Evolutionary conservation across 1,140 invertebrate genomes (phyloP), one percentile per base, ranked within the genome.

Genomic region (Zaprionus vittiger): DNA sequence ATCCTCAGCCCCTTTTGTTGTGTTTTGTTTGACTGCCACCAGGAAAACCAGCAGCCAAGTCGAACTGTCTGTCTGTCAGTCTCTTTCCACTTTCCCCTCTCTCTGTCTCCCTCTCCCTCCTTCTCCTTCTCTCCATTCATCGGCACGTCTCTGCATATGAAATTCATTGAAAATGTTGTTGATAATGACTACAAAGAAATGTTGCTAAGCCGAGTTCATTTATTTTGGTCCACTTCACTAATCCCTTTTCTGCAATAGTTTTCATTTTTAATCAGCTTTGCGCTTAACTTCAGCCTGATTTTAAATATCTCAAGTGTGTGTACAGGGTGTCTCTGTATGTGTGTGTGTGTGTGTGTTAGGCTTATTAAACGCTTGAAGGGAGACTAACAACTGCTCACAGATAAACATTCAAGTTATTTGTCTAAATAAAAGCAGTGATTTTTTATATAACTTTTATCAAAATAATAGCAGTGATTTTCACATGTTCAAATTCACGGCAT

Each of bases 191-290:
- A 89, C 85, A 89, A 89, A 90, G 85, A 85, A 90, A 90, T 76
- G 79, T 80, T 91, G 79, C 73, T 90, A 80, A 90, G 85, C 86
- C 76, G 86, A 90, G 82, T 85, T 90, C 85, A 91, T 86, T 91
- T 91, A 86, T 83, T 91, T 76, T 86, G 86, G 86, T 91, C 91
- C 86, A 91, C 86, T 91, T 91, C 83, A 87, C 87, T 91, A 91
- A 91, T 91, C 86, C 86, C 77, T 86, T 87, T 86, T 72, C 57
- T 47, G 82, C 83, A 91, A 91, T 91, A 91, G 85, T 91, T 91
- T 85, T 78, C 86, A 76, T 75, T 86, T 81, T 85, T 90, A 90
- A 90, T 90, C 86, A 85, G 85, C 86, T 90, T 89, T 90, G 28
- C 86, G 81, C 60, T 79, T 76, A 81, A 66, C 34, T 22, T 63